These are phyloP conservation scores for Chrysomela aeneicollis DNA, from an alignment of 2,888 invertebrate species.

Conservation along the genomic window DNA sequence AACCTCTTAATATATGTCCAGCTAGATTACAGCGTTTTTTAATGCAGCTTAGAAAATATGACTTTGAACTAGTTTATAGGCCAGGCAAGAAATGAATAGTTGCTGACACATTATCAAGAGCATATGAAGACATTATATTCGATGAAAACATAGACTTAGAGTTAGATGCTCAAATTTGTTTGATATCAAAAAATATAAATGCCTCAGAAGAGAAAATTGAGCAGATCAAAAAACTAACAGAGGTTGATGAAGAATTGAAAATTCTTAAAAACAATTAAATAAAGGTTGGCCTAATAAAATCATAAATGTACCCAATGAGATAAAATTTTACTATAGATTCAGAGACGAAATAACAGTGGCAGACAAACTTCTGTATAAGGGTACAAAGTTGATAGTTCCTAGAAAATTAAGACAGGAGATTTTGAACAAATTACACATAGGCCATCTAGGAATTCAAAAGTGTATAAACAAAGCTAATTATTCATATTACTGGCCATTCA, in stretches of 20 bases:
- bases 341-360: constrained; percentile 23
- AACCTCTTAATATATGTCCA: constrained; percentile 24
- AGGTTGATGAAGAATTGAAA: constrained; percentile 9
- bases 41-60: constrained; percentile 31
- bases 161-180: constrained; percentile 29
- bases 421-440: constrained; percentile 11
- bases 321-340: constrained; percentile 22
- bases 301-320: constrained; percentile 16
- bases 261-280: constrained; percentile 18
- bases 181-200: constrained; percentile 13
- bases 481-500: constrained; percentile 17
- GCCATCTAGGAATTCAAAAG: constrained; percentile 21
- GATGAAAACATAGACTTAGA: constrained; percentile 30
- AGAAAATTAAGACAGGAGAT: constrained; percentile 2
- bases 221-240: constrained; percentile 13
- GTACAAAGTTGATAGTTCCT: constrained; percentile 17
- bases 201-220: constrained; percentile 11
- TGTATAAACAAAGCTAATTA: background rate
- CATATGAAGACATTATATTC: constrained; percentile 16
- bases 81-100: constrained; percentile 23
- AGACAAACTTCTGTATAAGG: constrained; percentile 14
- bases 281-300: constrained; percentile 18
- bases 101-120: constrained; percentile 18
- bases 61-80: constrained; percentile 25
- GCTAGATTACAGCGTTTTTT: constrained; percentile 29